A percentile compares a stretch with the other conserved stretches of the same genome.
Evolutionary conservation across 1,140 invertebrate species (phyloP).

Genomic region (Eriocheir sinensis): DNA sequence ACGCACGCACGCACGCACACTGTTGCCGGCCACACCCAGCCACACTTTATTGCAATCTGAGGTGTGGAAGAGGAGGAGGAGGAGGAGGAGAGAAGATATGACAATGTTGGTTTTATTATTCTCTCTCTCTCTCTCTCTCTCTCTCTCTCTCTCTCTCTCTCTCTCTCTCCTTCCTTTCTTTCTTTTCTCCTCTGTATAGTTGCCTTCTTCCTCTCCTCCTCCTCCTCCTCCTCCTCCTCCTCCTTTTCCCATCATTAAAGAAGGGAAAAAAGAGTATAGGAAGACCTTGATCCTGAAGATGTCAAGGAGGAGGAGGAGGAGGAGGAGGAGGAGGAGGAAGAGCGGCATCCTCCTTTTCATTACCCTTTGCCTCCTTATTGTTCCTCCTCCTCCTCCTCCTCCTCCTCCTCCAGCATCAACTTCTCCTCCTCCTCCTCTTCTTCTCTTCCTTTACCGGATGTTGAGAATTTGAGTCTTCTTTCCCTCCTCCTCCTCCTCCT

Average conservation of each 20-base stretch:
- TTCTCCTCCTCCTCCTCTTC: neutral
- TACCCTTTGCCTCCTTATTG: neutral
- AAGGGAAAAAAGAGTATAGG: too few relatives aligned
- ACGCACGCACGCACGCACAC: too few relatives aligned
- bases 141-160: neutral
- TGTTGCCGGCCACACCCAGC: too few relatives aligned
- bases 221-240: too few relatives aligned
- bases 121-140: neutral
- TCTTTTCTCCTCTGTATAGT: too few relatives aligned
- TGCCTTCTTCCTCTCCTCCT: too few relatives aligned
- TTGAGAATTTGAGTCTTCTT: neutral
- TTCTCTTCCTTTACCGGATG: neutral
- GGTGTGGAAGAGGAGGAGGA: neutral
- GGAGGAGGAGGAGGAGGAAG: slow-evolving; percentile 7
- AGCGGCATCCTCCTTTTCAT: neutral
- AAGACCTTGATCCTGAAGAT: too few relatives aligned
- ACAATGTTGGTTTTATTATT: neutral
- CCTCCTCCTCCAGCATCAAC: neutral
- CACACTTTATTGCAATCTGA: too few relatives aligned
- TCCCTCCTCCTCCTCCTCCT: neutral
- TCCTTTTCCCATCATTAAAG: too few relatives aligned
- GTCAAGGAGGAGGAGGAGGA: neutral
- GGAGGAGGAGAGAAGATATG: neutral
- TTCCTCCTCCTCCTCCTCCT: neutral
- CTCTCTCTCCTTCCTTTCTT: too few relatives aligned